Percentiles rank a stretch among this genome's conserved stretches.
These are phyloP conservation scores for Argyresthia goedartella DNA, from an alignment of 2,888 invertebrate species.

Conservation along the genomic window DNA sequence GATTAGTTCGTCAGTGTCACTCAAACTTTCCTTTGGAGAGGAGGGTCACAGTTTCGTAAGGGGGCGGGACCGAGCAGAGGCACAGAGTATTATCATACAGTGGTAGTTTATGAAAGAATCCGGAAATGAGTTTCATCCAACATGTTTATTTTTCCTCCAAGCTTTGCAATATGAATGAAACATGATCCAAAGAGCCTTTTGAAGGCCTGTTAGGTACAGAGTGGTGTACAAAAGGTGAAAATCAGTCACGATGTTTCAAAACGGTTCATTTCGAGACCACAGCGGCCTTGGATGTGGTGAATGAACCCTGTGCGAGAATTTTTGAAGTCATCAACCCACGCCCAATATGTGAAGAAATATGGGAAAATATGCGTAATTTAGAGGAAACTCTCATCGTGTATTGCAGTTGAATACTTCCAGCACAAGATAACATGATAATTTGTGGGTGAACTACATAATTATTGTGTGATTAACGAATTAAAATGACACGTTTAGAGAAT, in stretches of 20 bases:
- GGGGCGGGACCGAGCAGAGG: too few species aligned
- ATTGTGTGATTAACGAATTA: conserved; percentile 11
- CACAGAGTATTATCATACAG: too few species aligned
- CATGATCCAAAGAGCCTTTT: too few species aligned
- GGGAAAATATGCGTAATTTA: background rate
- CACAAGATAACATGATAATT: background rate
- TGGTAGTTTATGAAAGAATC: too few species aligned
- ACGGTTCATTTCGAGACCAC: conserved; percentile 33
- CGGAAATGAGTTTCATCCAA: too few species aligned
- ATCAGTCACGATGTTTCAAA: conserved; percentile 33
- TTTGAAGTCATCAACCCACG: background rate
- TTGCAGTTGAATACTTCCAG: background rate
- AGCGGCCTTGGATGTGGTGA: conserved; percentile 50
- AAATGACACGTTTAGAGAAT: conserved; percentile 46
- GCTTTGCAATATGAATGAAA: too few species aligned
- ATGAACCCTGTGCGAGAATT: conserved; percentile 31
- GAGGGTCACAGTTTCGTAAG: too few species aligned
- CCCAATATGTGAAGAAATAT: background rate
- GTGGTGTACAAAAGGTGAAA: conserved; percentile 22
- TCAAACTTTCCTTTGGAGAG: too few species aligned
- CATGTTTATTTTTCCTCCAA: too few species aligned
- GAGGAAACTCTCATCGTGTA: background rate
- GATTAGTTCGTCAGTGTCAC: too few species aligned
- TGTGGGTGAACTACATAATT: background rate
- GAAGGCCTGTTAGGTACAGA: too few species aligned